phyloP scores from a whole-genome alignment of 2,797 vertebrate species.

The Sebastes hubbsi region DNA sequence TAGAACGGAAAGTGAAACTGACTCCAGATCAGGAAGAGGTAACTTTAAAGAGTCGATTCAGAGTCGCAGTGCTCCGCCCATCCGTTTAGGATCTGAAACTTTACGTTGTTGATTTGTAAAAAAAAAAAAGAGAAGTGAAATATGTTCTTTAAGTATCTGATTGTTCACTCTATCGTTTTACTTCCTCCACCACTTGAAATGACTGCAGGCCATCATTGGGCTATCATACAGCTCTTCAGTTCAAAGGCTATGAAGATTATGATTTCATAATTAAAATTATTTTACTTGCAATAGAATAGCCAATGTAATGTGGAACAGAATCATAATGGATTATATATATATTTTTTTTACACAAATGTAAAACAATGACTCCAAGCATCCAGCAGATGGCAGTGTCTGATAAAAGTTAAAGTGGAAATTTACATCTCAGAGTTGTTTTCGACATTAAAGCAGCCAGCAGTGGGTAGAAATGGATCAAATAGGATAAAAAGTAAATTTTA shows the following conservation, averaged over 20 bases:
- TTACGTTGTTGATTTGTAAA: neutral
- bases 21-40: constrained; percentile 51
- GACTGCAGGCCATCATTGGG: neutral
- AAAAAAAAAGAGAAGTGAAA: too few species aligned
- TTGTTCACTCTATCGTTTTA: neutral
- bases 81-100: too few species aligned
- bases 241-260: neutral
- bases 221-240: too few species aligned
- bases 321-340: neutral
- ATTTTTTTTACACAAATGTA: neutral
- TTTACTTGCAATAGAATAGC: too few species aligned
- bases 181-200: neutral
- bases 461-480: too few species aligned
- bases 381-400: constrained; percentile 56
- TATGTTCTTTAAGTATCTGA: neutral
- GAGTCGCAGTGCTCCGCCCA: constrained; percentile 20
- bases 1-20: constrained; percentile 65
- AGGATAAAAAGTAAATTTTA: rapidly evolving
- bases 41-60: neutral
- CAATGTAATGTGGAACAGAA: neutral
- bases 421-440: neutral
- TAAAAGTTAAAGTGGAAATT: neutral
- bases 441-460: too few species aligned
- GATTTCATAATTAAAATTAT: neutral
- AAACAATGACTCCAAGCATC: neutral